These are phyloP conservation scores for Drosophila auraria DNA, from an alignment of 1,140 invertebrate species.

Conservation along the genomic window DNA sequence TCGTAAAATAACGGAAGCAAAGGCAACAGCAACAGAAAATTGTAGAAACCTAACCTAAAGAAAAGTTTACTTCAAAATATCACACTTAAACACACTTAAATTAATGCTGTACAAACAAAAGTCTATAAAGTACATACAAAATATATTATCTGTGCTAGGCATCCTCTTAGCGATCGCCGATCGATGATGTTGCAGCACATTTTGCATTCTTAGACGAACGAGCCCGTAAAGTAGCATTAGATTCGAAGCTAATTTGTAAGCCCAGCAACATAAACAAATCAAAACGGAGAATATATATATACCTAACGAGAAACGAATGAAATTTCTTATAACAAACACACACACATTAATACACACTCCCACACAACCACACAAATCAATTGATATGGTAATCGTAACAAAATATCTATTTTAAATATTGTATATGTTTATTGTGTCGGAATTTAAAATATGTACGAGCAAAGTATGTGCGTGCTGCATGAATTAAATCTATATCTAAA, in stretches of 20 bases:
- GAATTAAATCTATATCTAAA: slow-evolving; percentile 65
- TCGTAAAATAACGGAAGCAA: slow-evolving; percentile 60
- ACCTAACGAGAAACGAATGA: slow-evolving; percentile 55
- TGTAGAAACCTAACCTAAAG: slow-evolving; percentile 69
- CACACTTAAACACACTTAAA: slow-evolving; percentile 58
- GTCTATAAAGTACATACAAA: slow-evolving; percentile 70
- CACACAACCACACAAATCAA: slow-evolving; percentile 53
- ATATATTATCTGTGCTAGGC: slow-evolving; percentile 68
- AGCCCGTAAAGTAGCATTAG: slow-evolving; percentile 67
- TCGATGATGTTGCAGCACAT: slow-evolving; percentile 47
- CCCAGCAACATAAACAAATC: slow-evolving; percentile 54
- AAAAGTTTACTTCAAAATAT: slow-evolving; percentile 75
- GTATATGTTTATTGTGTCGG: slow-evolving; percentile 80
- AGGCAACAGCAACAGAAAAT: slow-evolving; percentile 39
- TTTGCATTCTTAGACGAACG: slow-evolving; percentile 59
- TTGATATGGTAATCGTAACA: slow-evolving; percentile 69
- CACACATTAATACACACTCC: slow-evolving; percentile 24
- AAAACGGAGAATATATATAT: slow-evolving; percentile 39
- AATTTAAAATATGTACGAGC: slow-evolving; percentile 63
- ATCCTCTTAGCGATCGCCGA: slow-evolving; percentile 45
- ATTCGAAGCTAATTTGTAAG: slow-evolving; percentile 69
- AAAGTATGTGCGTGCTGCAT: slow-evolving; percentile 40
- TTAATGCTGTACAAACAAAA: slow-evolving; percentile 72
- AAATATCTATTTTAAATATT: slow-evolving; percentile 81
- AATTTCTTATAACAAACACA: slow-evolving; percentile 62